These are phyloP conservation scores for Lithophane socia DNA, from an alignment of 2,888 invertebrate genomes.

Conservation along the genomic window DNA sequence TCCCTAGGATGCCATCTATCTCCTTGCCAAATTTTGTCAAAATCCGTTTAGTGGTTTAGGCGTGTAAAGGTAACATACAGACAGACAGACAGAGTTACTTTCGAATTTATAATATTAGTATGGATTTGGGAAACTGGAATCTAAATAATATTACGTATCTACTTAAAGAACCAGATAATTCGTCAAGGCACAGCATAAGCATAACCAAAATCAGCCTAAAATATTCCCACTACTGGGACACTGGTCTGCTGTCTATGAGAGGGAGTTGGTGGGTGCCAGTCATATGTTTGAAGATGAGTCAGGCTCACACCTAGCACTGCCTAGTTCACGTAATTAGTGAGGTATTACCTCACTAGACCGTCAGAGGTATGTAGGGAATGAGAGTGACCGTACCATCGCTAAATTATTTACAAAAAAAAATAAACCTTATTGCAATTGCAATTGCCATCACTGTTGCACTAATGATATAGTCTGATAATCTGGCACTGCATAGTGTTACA, in stretches of 20 bases:
- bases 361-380: not conserved
- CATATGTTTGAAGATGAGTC: not conserved
- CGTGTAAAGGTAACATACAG: too few species aligned
- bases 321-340: not conserved
- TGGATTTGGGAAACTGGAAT: not conserved
- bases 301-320: too few species aligned
- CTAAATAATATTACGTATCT: too few species aligned
- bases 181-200: not conserved
- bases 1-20: too few species aligned
- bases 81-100: too few species aligned
- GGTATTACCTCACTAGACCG: not conserved
- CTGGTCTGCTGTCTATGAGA: not conserved
- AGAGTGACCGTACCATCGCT: too few species aligned
- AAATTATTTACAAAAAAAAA: not conserved
- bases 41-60: too few species aligned
- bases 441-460: slow-evolving; percentile 2
- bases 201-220: not conserved
- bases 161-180: not conserved
- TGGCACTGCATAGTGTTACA: slow-evolving; percentile 31
- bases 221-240: not conserved
- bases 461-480: slow-evolving; percentile 20
- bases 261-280: not conserved
- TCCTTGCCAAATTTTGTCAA: too few species aligned
- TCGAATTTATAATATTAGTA: too few species aligned
- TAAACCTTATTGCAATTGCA: not conserved